These are phyloP conservation scores for Proteles cristata DNA, from an alignment of 2,113 vertebrate genomes.

Conservation along the genomic window DNA sequence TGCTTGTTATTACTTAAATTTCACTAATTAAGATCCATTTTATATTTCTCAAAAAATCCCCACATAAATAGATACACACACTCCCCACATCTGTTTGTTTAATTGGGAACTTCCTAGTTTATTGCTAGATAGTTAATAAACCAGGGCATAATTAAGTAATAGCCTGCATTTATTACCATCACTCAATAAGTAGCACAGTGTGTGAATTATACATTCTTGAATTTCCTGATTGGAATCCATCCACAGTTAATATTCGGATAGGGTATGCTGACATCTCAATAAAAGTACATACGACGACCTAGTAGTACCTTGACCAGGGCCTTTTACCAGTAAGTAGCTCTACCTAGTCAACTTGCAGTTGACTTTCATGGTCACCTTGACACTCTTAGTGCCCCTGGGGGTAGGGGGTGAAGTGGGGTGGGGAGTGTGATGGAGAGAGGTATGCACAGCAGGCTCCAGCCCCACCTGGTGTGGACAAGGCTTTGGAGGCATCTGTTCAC, in stretches of 20 bases:
- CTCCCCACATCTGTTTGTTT: neutral
- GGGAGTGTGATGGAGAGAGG: neutral
- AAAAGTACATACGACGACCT: neutral
- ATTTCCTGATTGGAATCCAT: conserved; percentile 13
- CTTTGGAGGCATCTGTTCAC: neutral
- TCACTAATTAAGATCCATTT: neutral
- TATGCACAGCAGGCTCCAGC: neutral
- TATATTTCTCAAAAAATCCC: neutral
- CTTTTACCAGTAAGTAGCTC: neutral
- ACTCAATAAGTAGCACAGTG: neutral
- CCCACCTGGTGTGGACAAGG: neutral
- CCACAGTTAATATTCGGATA: neutral
- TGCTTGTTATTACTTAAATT: neutral
- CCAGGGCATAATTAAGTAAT: neutral
- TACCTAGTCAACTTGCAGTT: neutral
- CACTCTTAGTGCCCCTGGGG: neutral
- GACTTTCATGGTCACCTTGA: neutral
- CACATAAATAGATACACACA: neutral
- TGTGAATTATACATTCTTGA: neutral
- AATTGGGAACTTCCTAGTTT: neutral
- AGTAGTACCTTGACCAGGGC: neutral
- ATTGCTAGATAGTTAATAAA: conserved; percentile 10
- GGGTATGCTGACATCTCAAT: neutral
- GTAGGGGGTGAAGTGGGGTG: no score
- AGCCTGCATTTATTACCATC: neutral